Conservation (phyloP, 2,888 invertebrate species). For the Sarcophaga caerulescens region DNA sequence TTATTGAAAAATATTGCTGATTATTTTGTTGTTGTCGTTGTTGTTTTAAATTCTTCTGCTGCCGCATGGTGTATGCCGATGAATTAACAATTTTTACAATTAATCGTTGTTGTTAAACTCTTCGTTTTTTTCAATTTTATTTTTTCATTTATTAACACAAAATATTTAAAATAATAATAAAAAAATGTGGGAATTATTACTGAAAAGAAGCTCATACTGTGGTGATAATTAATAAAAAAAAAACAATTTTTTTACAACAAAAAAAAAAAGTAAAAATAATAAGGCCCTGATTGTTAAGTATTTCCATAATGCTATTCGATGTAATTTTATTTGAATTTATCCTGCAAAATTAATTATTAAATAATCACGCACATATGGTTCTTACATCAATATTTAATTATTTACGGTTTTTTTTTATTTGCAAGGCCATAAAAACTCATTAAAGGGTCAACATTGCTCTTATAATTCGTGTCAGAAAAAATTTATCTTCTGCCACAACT, state of each 20-base stretch:
- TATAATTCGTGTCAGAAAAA: background rate
- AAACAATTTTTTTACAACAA: too few species aligned
- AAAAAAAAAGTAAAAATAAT: background rate
- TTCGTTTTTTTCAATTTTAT: background rate
- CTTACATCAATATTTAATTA: background rate
- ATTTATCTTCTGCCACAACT: background rate
- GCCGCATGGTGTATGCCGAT: background rate
- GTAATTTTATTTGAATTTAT: background rate
- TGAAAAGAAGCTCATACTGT: too few species aligned
- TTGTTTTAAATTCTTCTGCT: background rate
- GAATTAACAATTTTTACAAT: background rate
- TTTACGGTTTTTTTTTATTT: background rate
- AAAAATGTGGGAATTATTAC: too few species aligned
- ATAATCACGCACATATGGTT: background rate
- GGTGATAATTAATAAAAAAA: too few species aligned
- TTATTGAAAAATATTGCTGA: background rate
- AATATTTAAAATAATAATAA: too few species aligned
- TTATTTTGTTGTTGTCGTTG: background rate
- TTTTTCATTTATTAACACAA: background rate
- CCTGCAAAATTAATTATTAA: background rate
- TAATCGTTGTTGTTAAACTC: background rate
- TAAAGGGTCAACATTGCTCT: background rate
- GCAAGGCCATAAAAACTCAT: background rate
- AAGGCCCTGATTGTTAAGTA: background rate
- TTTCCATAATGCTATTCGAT: background rate